A percentile compares a stretch with the other conserved stretches of the same genome.
phyloP scores from a whole-genome alignment of 2,797 vertebrate genomes.

The Lagodon rhomboides region DNA sequence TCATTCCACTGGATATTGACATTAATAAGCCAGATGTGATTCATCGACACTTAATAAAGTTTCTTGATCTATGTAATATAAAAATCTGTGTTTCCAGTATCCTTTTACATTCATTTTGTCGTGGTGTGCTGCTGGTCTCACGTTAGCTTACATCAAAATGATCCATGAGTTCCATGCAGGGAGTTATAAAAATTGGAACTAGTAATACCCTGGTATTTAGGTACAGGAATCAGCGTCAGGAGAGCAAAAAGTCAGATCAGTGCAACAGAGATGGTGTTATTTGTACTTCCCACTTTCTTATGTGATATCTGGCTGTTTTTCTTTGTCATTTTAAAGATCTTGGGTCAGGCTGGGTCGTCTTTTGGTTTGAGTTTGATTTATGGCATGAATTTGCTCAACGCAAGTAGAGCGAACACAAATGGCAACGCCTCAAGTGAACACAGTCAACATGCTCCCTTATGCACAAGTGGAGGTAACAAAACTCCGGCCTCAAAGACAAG shows the following conservation, averaged over 20 bases:
- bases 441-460: no score
- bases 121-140: not conserved
- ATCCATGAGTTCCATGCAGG: not conserved
- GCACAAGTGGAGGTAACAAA: no score
- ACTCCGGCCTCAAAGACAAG: no score
- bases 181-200: not conserved
- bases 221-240: not conserved
- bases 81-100: not conserved
- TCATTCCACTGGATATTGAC: not conserved
- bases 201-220: not conserved
- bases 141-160: not conserved
- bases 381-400: no score
- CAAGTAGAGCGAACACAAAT: no score
- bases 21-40: constrained; percentile 5
- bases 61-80: not conserved
- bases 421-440: no score
- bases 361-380: no score
- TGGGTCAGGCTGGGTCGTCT: not conserved
- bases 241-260: not conserved
- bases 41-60: not conserved
- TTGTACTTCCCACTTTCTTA: not conserved
- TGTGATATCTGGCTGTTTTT: not conserved
- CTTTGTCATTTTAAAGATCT: not conserved
- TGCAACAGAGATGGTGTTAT: not conserved
- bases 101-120: not conserved